Conservation (phyloP, 53 echinoderm and acorn worm genomes). For the Holothuria scabra region DNA sequence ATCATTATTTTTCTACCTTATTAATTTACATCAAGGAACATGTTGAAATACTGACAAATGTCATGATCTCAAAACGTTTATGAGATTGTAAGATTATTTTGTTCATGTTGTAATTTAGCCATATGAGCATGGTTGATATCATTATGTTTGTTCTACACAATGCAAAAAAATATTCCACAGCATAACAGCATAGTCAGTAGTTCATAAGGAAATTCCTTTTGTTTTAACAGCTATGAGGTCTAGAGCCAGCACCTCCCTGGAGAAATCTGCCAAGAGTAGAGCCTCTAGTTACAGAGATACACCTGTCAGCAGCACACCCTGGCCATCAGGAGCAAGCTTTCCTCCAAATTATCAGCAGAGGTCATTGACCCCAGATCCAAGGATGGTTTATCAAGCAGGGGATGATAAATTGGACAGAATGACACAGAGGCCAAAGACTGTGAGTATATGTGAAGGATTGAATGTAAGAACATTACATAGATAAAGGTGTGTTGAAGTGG, state of each 20-base stretch:
- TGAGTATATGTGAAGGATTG: slow-evolving; percentile 49
- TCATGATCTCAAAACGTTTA: too few species aligned
- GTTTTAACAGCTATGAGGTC: slow-evolving; percentile 81
- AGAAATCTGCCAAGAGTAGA: slow-evolving; percentile 54
- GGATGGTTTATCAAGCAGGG: slow-evolving; percentile 64
- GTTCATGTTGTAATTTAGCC: too few species aligned
- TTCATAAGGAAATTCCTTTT: background rate
- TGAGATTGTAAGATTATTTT: too few species aligned
- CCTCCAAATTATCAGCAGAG: slow-evolving; percentile 86
- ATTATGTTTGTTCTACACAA: too few species aligned
- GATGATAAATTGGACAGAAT: slow-evolving; percentile 75
- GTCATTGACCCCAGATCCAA: slow-evolving; percentile 94
- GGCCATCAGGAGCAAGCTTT: slow-evolving; percentile 60
- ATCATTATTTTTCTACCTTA: too few species aligned
- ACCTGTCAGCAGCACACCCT: slow-evolving; percentile 50
- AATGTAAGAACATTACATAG: too few species aligned
- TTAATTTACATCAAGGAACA: too few species aligned
- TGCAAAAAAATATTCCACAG: too few species aligned
- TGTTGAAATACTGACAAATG: too few species aligned
- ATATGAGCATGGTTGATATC: too few species aligned
- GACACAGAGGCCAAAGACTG: slow-evolving; percentile 93
- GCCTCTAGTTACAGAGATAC: slow-evolving; percentile 63
- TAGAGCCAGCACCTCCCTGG: slow-evolving; percentile 49
- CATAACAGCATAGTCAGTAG: too few species aligned
- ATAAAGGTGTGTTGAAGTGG: too few species aligned